phyloP scores from a whole-genome alignment of 2,888 invertebrate species.

The Amaurobius ferox region DNA sequence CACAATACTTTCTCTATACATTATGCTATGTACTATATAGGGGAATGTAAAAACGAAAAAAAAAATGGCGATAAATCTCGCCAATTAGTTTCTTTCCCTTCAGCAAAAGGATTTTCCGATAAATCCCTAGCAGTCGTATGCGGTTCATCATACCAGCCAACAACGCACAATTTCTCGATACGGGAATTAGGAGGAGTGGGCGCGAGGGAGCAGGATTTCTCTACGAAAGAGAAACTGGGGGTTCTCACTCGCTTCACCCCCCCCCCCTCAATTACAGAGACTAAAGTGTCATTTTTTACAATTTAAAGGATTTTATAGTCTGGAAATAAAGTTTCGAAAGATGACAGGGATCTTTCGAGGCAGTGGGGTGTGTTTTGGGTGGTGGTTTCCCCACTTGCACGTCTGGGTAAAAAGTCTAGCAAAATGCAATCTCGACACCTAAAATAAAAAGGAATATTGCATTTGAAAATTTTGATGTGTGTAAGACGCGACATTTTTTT shows the following conservation, averaged over 20 bases:
- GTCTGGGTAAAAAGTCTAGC: too few species aligned
- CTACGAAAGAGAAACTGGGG: neutral
- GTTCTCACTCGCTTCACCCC: too few species aligned
- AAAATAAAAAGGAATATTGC: too few species aligned
- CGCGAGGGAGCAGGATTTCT: neutral
- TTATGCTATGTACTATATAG: too few species aligned
- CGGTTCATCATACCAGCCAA: conserved; percentile 8
- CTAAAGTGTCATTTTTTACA: conserved; percentile 9
- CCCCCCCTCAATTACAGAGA: neutral
- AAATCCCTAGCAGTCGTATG: neutral
- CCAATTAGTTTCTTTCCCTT: neutral
- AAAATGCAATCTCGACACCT: too few species aligned
- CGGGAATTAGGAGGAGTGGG: neutral
- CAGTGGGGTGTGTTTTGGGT: too few species aligned
- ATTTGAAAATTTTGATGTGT: too few species aligned
- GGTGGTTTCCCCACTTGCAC: too few species aligned
- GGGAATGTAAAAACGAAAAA: too few species aligned
- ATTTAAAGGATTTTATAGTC: neutral
- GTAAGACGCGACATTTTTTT: too few species aligned
- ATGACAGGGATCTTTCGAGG: too few species aligned
- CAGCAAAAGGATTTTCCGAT: neutral
- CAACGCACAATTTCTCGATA: neutral
- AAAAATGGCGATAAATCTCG: neutral
- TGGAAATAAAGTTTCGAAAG: neutral
- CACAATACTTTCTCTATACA: too few species aligned